Conservation (phyloP, 2,797 vertebrate species). For the Xiphorhynchus erythropygius region DNA sequence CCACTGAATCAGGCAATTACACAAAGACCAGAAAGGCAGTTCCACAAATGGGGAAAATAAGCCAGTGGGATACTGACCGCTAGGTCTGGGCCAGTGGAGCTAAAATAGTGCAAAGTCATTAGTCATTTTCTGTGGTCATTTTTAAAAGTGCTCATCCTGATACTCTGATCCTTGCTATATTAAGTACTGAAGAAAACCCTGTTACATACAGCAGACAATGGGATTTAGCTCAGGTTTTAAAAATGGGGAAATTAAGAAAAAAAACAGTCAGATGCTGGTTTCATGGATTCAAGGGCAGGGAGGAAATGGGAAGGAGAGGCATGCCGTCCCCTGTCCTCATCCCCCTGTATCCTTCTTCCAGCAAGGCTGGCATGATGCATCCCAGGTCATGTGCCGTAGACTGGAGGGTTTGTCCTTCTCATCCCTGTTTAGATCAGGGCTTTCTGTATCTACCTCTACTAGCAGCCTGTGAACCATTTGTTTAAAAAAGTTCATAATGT, state of each 20-base stretch:
- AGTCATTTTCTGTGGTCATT: constrained; percentile 5
- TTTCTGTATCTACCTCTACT: neutral
- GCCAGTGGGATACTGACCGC: neutral
- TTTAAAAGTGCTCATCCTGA: neutral
- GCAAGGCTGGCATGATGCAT: neutral
- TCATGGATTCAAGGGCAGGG: neutral
- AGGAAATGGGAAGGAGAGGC: neutral
- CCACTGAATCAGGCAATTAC: neutral
- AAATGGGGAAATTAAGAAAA: neutral
- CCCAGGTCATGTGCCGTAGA: neutral
- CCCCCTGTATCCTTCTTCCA: neutral
- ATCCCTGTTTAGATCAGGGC: neutral
- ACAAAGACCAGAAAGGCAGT: neutral
- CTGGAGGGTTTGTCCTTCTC: neutral
- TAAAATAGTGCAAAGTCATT: neutral
- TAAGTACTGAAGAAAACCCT: neutral
- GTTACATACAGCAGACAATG: constrained; percentile 4
- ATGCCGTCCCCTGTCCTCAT: neutral
- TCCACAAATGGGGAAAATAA: neutral
- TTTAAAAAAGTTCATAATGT: neutral
- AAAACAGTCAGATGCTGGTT: neutral
- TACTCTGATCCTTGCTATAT: neutral
- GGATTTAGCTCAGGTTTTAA: neutral
- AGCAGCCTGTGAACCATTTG: neutral
- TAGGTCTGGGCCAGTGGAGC: neutral